Percentiles rank a stretch among this genome's conserved stretches.
Conservation (phyloP, 1,140 invertebrate species). For the Pogonus chalceus region DNA sequence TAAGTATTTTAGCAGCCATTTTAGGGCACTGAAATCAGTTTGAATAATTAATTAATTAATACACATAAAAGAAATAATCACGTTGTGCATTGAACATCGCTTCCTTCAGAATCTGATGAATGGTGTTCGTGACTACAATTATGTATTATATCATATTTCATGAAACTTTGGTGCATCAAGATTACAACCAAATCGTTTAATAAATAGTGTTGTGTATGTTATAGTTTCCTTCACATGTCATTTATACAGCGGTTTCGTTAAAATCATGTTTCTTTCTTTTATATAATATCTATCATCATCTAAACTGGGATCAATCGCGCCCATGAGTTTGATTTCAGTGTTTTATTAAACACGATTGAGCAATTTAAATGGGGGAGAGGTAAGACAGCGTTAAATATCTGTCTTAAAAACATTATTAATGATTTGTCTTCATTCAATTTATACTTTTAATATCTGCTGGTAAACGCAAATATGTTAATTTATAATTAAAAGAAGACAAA, state of each 20-base stretch:
- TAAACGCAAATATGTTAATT: no score
- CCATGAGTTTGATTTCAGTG: neutral
- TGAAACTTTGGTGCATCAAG: slow-evolving; percentile 1
- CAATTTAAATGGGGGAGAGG: neutral
- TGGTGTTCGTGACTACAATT: neutral
- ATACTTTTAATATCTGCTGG: no score
- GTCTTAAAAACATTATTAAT: neutral
- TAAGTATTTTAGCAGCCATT: slow-evolving; percentile 26
- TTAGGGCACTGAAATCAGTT: slow-evolving; percentile 3
- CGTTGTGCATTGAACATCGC: slow-evolving; percentile 3
- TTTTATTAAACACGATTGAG: neutral
- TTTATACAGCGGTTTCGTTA: no score
- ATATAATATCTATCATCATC: neutral
- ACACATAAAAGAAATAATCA: neutral
- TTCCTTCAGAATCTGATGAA: neutral
- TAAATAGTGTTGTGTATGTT: neutral
- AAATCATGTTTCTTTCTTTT: neutral
- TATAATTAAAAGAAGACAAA: neutral
- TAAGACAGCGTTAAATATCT: neutral
- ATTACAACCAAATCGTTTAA: neutral
- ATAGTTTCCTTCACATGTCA: neutral
- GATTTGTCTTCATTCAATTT: no score
- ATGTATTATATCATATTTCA: neutral
- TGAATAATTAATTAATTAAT: no score
- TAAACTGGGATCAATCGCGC: neutral